Base-by-base conservation (phyloP, 2,888 invertebrate species). In the Hydriomena furcata region DNA sequence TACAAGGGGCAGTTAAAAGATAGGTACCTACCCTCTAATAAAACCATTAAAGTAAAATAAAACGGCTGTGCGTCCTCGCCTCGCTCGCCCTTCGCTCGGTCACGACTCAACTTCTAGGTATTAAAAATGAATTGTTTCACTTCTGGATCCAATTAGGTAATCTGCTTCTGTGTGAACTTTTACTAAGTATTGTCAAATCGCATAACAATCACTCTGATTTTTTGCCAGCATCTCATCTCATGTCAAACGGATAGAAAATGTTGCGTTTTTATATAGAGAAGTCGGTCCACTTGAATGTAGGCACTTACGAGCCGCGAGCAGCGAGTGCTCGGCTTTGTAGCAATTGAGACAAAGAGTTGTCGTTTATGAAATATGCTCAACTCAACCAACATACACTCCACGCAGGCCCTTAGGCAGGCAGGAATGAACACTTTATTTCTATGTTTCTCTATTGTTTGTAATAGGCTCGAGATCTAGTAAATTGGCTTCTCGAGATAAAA, bases 291-390 rank as follows among this genome's bases (percentile, higher is more conserved):
- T 25, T n/a, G 25, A 2, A 8, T n/a, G n/a, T 2, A n/a, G 25
- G 25, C 25, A 25, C 25, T 25, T 8, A 25, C n/a, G 25, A 17
- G 17, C 17, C 17, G 25, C 25, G n/a, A 25, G 25, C n/a, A 25
- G 25, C n/a, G 25, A 8, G 27, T 10, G 27, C 27, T 27, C 27
- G 27, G 27, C 27, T 10, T 31, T 13, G 20, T 8, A 20, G 32
- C 32, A 20, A 32, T 32, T 20, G 32, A 32, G 32, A 32, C 32
- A 8, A 20, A 32, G 32, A 32, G 32, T 31, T 31, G 30, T 20
- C 32, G 32, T 32, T 32, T 32, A 32, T 32, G 32, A 32, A 32
- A 17, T 32, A 32, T 20, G 32, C 12, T n/a, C n/a, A 13, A 7
- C 0, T 17, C 10, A 8, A 35, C 7, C 11, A 10, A 21, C 21